A percentile compares a stretch with the other conserved stretches of the same genome.
Conservation (phyloP, 2,797 vertebrate genomes). For the Phoxinus dragarum region DNA sequence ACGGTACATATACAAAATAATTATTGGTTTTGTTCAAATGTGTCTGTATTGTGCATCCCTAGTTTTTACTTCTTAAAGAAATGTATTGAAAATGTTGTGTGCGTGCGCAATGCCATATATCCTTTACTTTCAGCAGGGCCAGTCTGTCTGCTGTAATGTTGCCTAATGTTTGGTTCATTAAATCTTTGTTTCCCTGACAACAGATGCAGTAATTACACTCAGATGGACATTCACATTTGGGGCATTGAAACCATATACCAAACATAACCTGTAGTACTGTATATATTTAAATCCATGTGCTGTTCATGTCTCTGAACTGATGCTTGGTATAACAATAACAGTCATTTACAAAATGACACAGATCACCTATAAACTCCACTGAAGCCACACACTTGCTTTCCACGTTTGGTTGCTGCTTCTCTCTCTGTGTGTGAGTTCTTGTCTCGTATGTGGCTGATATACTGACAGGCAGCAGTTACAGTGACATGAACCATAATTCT, state of each 20-base stretch:
- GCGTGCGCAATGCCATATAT: neutral
- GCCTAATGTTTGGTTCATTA: conserved; percentile 25
- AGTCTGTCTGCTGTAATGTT: neutral
- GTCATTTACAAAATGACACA: neutral
- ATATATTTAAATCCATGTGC: neutral
- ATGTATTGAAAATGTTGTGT: neutral
- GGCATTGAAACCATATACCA: neutral
- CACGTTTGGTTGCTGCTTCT: conserved; percentile 4
- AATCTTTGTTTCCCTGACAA: conserved; percentile 10
- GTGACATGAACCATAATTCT: conserved; percentile 4
- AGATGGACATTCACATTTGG: neutral
- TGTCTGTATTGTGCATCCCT: neutral
- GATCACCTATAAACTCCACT: neutral
- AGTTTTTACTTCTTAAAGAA: neutral
- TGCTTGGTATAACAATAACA: neutral
- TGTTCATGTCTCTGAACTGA: neutral
- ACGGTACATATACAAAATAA: neutral
- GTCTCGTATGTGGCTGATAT: neutral
- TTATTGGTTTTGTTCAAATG: neutral
- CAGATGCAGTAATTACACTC: neutral
- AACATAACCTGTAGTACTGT: neutral
- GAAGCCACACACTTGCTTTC: neutral
- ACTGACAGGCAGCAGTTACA: conserved; percentile 25
- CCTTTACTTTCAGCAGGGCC: neutral
- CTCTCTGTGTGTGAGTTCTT: neutral